Base-by-base conservation (phyloP, 2,797 vertebrate genomes). In the Helarctos malayanus region DNA sequence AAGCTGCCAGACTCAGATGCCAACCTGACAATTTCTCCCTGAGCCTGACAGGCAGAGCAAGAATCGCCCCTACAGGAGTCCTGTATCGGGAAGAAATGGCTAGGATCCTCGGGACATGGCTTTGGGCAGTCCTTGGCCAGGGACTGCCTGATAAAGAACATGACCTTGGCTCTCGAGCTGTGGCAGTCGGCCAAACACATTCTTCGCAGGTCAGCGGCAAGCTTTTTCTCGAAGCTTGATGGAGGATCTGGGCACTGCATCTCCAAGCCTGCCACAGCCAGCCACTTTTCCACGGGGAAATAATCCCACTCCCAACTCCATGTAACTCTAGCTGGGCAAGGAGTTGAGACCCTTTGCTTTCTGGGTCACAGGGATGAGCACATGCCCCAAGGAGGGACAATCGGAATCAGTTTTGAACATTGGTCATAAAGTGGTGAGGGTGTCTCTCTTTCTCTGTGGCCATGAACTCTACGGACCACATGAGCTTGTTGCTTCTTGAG, bases 381-480 rank as follows among this genome's bases (percentile, higher is more conserved):
- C 29, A 29, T 10, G 35, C 18, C 69, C 41, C 80, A 27, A 5
- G 12, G 61, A 84, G 54, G 61, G 27, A 47, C 12, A 11, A 52
- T 61, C 21, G 29, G 41, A 86, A 93, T 61, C 69, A 27, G 41
- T 52, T 80, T 35, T 16, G 45, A 29, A 83, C 91, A 35, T 56
- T 25, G 25, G 32, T 52, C n/a, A 19, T 38, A 41, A 35, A 9
- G 21, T 41, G 21, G 16, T 1, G 7, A 84, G 29, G 52, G 21
- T 32, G 56, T 82, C 35, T 45, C 71, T 84, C 73, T 59, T 87
- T 88, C 78, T 91, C 88, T 92, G n/a, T 25, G 23, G 56, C 29
- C 45, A 81, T 89, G 35, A 91, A 54, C 49, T 95, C 80, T 56
- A 96, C 29, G 80, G 35, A 69, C 25, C 85, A 82, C 23, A 45